These are phyloP conservation scores for Rapana venosa DNA, from an alignment of 2,888 invertebrate genomes.

Conservation along the genomic window DNA sequence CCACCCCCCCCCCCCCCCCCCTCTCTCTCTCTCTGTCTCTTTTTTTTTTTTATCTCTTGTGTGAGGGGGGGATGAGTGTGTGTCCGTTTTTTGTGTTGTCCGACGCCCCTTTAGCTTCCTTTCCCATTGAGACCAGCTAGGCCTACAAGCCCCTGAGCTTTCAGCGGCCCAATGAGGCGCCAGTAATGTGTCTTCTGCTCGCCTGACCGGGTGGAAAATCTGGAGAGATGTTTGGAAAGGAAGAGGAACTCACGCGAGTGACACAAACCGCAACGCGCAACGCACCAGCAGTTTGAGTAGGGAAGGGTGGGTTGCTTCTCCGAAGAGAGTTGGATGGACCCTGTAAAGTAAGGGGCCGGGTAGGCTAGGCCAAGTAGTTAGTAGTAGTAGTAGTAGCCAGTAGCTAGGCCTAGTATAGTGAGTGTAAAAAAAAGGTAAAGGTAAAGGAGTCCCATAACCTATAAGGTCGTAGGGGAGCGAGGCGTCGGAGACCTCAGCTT, in stretches of 20 bases:
- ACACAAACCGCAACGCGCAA: conserved; percentile 32
- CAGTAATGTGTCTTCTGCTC: conserved; percentile 33
- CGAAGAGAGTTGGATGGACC: too few species aligned
- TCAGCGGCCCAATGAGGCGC: background rate
- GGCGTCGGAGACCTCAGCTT: too few species aligned
- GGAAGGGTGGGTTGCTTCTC: too few species aligned
- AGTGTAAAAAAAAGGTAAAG: too few species aligned
- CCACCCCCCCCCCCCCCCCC: too few species aligned
- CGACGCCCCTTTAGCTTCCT: background rate
- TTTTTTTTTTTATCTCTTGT: background rate
- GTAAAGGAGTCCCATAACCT: too few species aligned
- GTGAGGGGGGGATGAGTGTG: background rate
- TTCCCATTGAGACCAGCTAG: background rate
- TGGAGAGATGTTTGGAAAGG: conserved; percentile 34
- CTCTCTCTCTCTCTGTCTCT: background rate
- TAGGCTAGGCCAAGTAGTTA: too few species aligned
- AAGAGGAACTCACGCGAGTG: conserved; percentile 40
- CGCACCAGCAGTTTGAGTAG: background rate
- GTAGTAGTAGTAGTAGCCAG: too few species aligned
- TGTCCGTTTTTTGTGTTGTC: background rate
- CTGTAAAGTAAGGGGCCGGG: too few species aligned
- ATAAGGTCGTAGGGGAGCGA: too few species aligned
- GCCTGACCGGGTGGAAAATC: conserved; percentile 32
- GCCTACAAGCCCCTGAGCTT: too few species aligned
- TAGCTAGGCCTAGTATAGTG: too few species aligned